A percentile compares a stretch with the other conserved stretches of the same genome.
Conservation (phyloP, 1,140 invertebrate species). For the Notospermus geniculatus region DNA sequence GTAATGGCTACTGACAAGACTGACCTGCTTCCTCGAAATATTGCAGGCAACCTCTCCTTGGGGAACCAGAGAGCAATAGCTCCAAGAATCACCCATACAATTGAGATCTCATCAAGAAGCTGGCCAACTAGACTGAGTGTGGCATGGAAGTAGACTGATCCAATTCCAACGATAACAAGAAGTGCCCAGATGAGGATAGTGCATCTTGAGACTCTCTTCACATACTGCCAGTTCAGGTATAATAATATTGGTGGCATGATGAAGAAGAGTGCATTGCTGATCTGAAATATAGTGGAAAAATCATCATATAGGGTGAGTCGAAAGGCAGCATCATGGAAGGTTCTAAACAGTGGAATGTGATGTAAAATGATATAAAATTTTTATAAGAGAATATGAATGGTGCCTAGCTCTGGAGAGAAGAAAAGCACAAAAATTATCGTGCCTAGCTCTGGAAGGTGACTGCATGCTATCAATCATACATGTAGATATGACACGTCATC, state of each 20-base stretch:
- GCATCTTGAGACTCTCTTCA: slow-evolving; percentile 68
- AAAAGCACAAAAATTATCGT: too few species aligned
- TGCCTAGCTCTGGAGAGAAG: too few species aligned
- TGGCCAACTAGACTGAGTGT: slow-evolving; percentile 77
- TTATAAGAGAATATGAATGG: too few species aligned
- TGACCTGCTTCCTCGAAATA: too few species aligned
- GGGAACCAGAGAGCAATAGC: slow-evolving; percentile 73
- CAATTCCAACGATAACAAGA: slow-evolving; percentile 73
- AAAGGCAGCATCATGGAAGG: neutral
- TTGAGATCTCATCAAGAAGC: slow-evolving; percentile 75
- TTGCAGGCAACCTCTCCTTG: slow-evolving; percentile 61
- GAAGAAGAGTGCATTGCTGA: slow-evolving; percentile 78
- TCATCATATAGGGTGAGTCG: neutral
- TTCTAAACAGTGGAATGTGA: slow-evolving; percentile 5
- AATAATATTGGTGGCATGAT: slow-evolving; percentile 73
- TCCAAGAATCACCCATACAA: slow-evolving; percentile 77
- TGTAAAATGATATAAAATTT: slow-evolving; percentile 2
- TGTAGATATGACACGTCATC: too few species aligned
- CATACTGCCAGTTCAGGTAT: slow-evolving; percentile 73
- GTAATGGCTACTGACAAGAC: too few species aligned
- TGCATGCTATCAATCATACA: too few species aligned
- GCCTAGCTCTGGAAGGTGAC: too few species aligned
- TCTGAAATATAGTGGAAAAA: slow-evolving; percentile 57
- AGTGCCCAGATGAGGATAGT: slow-evolving; percentile 76
- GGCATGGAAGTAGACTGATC: slow-evolving; percentile 80